Evolutionary conservation across 1,140 invertebrate genomes (phyloP).

Genomic region (Brachionus rubens): DNA sequence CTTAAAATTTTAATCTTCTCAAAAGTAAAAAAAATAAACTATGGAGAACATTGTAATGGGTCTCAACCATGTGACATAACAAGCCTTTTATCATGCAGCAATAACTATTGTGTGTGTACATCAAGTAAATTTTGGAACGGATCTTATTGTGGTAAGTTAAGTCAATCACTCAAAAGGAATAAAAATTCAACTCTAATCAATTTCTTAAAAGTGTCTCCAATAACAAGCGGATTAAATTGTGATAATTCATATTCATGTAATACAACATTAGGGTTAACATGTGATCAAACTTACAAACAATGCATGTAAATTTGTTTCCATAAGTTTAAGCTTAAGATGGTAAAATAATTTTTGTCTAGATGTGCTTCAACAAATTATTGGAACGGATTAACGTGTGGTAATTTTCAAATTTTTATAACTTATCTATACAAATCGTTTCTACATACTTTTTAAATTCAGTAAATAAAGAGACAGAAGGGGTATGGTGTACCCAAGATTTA

Average conservation of each 20-base stretch:
- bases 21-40: slow-evolving; percentile 30
- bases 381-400: neutral
- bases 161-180: neutral
- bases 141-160: slow-evolving; percentile 8
- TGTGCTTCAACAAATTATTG: slow-evolving; percentile 34
- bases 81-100: neutral
- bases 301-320: slow-evolving; percentile 8
- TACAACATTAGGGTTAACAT: neutral
- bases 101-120: neutral
- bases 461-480: neutral
- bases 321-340: neutral
- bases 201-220: neutral
- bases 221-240: slow-evolving; percentile 19
- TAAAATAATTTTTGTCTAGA: neutral
- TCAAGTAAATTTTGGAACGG: slow-evolving; percentile 22
- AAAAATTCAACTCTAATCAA: neutral
- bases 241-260: slow-evolving; percentile 23
- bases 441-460: neutral
- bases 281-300: neutral
- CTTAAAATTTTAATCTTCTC: neutral
- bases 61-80: neutral
- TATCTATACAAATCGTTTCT: neutral
- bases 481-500: neutral
- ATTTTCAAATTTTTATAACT: neutral
- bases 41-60: neutral